Evolutionary conservation across 2,797 vertebrate genomes (phyloP).

Genomic region (Mionectes olivaceus): DNA sequence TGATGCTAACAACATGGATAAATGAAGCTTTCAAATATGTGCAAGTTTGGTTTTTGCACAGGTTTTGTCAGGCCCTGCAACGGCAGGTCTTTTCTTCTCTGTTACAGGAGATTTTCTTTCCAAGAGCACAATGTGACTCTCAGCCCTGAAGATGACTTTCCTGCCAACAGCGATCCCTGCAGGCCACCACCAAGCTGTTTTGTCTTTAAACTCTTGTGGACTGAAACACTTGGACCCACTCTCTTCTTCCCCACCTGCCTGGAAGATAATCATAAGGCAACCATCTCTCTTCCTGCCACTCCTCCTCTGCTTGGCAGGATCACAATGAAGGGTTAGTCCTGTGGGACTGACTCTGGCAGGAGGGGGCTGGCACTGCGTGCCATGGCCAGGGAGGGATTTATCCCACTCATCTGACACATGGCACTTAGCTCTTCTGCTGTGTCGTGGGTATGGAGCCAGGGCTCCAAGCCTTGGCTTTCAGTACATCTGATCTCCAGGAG

Average conservation of each 20-base stretch:
- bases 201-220: background rate
- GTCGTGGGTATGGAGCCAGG: background rate
- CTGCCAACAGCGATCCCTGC: background rate
- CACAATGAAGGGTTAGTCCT: background rate
- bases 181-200: background rate
- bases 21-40: background rate
- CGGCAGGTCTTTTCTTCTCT: background rate
- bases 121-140: background rate
- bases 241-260: background rate
- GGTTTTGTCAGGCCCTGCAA: background rate
- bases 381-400: background rate
- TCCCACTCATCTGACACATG: background rate
- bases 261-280: background rate
- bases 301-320: background rate
- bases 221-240: background rate
- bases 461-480: background rate
- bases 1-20: background rate
- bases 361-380: background rate
- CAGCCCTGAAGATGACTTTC: background rate
- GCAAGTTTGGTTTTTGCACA: background rate
- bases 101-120: background rate
- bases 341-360: background rate
- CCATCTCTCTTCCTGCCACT: background rate
- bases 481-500: background rate
- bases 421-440: background rate